Percentiles rank a stretch among this genome's conserved stretches.
Conservation (phyloP, 2,113 vertebrate genomes). For the Hydropotes inermis region DNA sequence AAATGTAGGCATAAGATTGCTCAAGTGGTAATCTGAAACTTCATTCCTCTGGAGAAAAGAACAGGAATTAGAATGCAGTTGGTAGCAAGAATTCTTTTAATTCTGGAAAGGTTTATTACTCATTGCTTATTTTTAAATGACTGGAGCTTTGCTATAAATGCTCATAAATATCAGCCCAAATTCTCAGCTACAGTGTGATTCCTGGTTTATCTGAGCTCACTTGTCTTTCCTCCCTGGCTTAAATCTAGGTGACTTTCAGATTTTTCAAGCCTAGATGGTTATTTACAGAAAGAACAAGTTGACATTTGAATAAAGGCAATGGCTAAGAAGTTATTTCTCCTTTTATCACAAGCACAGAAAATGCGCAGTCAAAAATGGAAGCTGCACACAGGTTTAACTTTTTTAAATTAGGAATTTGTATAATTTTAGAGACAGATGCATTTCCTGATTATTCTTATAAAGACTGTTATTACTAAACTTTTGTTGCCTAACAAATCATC, state of each 20-base stretch:
- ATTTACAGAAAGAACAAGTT: conserved; percentile 31
- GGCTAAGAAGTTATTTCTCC: neutral
- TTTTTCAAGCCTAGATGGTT: neutral
- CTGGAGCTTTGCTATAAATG: neutral
- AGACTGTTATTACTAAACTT: neutral
- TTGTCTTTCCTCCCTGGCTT: neutral
- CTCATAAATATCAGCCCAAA: neutral
- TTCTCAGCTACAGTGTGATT: neutral
- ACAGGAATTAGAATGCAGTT: neutral
- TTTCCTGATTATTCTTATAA: neutral
- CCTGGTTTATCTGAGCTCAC: neutral
- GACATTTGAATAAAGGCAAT: neutral
- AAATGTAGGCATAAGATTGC: neutral
- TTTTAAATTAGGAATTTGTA: neutral
- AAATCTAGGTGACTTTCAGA: conserved; percentile 19
- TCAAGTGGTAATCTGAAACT: neutral
- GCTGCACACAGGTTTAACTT: neutral
- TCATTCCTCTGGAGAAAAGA: neutral
- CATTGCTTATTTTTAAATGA: neutral
- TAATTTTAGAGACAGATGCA: neutral
- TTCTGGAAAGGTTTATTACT: neutral
- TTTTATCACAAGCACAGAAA: conserved; percentile 12
- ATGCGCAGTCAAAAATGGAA: neutral
- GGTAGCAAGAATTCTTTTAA: neutral
- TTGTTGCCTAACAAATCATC: neutral